Base-by-base conservation (phyloP, 2,888 invertebrate genomes). In the Tillus elongatus region DNA sequence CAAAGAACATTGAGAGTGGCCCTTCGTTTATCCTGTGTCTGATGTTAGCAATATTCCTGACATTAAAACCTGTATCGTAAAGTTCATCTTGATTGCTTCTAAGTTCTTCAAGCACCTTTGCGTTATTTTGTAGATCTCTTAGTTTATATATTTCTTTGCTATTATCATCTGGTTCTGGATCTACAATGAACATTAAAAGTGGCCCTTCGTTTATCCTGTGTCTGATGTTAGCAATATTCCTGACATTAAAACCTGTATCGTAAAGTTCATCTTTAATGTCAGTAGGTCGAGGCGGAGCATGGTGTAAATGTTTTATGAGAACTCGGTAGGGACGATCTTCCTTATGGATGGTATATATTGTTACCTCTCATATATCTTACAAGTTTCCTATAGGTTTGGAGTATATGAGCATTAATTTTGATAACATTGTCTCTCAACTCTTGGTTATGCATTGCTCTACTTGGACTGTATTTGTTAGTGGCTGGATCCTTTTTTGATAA, bases 121-220 rank as follows among this genome's bases (percentile, higher is more conserved):
- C 24, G 1, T 14, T 31, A 11, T 39, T 30, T 14, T 39, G 36
- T 13, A 45, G 27, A 3, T 34, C 15, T 38, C 28, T 13, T 30
- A 42, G 10, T 14, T 43, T 32, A 12, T 39, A 45, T 1, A 44
- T 39, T n/a, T 40, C 19, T 36, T 44, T 42, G 35, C 38, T 44
- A 19, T 40, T 38, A n/a, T 32, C 12, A 3, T 32, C 19, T 10
- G 44, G 44, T 33, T 44, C 42, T 16, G 40, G 36, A 19, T 43
- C 41, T 9, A 43, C 35, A 15, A 39, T 39, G 30, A 42, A 35
- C 13, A 40, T 12, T 13, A 31, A 35, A 26, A 43, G 24, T 8
- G 43, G 41, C 16, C 30, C 34, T 16, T 41, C 30, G 29, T 39
- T 35, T 39, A 35, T n/a, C n/a, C n/a, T n/a, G n/a, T n/a, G n/a